Evolutionary conservation across 2,797 vertebrate species (phyloP).

Genomic region (Parauchenoglanis punctatus): DNA sequence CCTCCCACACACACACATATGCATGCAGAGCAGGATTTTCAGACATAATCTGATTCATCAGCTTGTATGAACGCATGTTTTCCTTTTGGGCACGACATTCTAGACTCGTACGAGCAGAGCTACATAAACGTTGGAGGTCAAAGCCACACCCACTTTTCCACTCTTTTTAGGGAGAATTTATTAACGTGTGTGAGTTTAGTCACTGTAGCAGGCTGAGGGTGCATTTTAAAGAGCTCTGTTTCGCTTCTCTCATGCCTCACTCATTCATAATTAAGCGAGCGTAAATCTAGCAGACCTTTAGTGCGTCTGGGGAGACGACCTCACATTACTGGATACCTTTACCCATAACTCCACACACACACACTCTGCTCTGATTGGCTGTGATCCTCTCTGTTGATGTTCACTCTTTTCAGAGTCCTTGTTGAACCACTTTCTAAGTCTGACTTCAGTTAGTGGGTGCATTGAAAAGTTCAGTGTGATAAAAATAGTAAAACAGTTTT

Average conservation of each 20-base stretch:
- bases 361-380: constrained; percentile 21
- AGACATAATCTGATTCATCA: constrained; percentile 18
- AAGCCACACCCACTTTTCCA: constrained; percentile 4
- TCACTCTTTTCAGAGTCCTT: not conserved
- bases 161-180: not conserved
- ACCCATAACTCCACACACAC: constrained; percentile 13
- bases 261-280: constrained; percentile 77
- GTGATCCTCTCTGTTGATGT: not conserved
- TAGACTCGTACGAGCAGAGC: not conserved
- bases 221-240: constrained; percentile 66
- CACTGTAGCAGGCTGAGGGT: constrained; percentile 24
- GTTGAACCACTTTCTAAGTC: not conserved
- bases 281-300: constrained; percentile 55
- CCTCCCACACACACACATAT: constrained; percentile 46
- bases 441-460: not conserved
- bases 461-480: not conserved
- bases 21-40: constrained; percentile 33
- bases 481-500: not conserved
- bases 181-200: constrained; percentile 22
- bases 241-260: constrained; percentile 58
- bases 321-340: constrained; percentile 27
- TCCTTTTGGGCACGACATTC: constrained; percentile 27
- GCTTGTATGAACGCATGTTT: constrained; percentile 25
- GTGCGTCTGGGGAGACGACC: constrained; percentile 28
- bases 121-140: not conserved